A percentile compares a stretch with the other conserved stretches of the same genome.
phyloP scores from a whole-genome alignment of 2,113 vertebrate species.

The Gopherus evgoodei region DNA sequence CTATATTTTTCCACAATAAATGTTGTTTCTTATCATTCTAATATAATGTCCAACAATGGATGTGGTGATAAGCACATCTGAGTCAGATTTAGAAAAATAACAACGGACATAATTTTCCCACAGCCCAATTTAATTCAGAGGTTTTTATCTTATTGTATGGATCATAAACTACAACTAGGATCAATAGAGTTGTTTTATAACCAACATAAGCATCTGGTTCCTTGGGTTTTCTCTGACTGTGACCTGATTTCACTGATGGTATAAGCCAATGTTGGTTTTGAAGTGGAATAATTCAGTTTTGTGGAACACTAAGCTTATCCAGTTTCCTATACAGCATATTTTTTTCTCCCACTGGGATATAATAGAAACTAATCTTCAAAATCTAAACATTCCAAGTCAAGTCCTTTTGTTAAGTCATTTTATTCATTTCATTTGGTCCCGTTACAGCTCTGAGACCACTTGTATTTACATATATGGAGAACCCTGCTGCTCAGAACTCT shows the following conservation, averaged over 20 bases:
- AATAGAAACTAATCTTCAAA: constrained; percentile 77
- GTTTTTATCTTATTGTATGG: neutral
- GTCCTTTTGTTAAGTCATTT: constrained; percentile 86
- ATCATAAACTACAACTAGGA: neutral
- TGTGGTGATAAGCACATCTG: constrained; percentile 34
- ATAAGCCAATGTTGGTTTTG: neutral
- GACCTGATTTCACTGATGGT: neutral
- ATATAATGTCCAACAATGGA: neutral
- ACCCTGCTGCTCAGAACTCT: constrained; percentile 90
- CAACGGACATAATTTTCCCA: constrained; percentile 8
- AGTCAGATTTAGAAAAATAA: neutral
- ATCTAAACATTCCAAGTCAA: constrained; percentile 77
- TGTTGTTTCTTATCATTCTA: neutral
- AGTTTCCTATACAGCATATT: constrained; percentile 60
- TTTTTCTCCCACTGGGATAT: constrained; percentile 74
- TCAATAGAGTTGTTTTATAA: neutral
- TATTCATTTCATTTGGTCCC: constrained; percentile 77
- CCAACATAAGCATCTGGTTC: neutral
- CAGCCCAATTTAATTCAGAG: neutral
- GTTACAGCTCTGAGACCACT: constrained; percentile 83
- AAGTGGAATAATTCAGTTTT: neutral
- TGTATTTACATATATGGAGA: constrained; percentile 90
- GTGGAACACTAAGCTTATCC: constrained; percentile 41
- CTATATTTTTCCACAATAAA: neutral
- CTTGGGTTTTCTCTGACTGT: neutral